Base-by-base conservation (phyloP, 2,888 invertebrate species). In the Cephus runcator region DNA sequence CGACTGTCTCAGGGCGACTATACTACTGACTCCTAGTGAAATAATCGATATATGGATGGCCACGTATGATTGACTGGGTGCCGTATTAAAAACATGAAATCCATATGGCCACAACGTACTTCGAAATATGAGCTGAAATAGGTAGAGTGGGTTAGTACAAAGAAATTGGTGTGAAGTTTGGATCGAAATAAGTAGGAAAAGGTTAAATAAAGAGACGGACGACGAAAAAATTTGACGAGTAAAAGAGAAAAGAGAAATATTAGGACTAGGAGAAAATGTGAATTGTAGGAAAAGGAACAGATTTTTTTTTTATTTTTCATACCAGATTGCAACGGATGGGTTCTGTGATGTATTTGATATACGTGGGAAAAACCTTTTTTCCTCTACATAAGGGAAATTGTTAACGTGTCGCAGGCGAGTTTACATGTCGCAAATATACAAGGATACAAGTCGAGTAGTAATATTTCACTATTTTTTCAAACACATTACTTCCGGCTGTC, bases 31-130 rank as follows among this genome's bases (percentile, higher is more conserved):
- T 90, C 87, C 85, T 86, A 89, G 88, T 76, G 79, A 84, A 85
- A 85, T 80, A 87, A 89, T 90, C 90, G 87, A 90, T 90, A 90
- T 89, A 90, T 89, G 90, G 89, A 90, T 85, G 83, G 83, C 84
- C 85, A 86, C 84, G 86, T 88, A 89, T 86, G 87, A 88, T 88
- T 83, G 84, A 83, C 83, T 76, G 76, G 79, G 79, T 56, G 15
- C 9, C 56, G 23, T 56, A 23, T 15, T 56, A 56, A 56, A 56
- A 56, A 23, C 23, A 56, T 56, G 56, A 56, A 56, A 56, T 56
- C 23, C 56, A 56, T 56, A 56, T 9, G 23, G 56, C 9, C 1
- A 23, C 2, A 15, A 23, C 6, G 23, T 56, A 2, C 9, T 56
- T 56, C 23, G 23, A 56, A 23, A 23, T 23, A 6, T 2, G 23